Conservation (phyloP, 2,888 invertebrate genomes). For the Acrocyrtus sp. region DNA sequence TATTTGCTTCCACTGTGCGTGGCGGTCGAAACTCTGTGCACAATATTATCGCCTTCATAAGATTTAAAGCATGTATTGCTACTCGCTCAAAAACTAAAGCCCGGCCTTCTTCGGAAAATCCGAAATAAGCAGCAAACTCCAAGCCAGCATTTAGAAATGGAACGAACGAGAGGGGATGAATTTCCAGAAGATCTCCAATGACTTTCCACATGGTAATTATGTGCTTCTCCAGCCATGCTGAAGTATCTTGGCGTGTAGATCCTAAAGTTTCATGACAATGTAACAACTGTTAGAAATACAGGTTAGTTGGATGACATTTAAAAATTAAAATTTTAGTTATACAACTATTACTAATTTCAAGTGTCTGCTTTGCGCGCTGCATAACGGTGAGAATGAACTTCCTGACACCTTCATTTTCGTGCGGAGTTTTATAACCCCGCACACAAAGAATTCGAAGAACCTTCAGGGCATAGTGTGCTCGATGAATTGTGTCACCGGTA, state of each 20-base stretch:
- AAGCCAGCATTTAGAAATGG: constrained; percentile 82
- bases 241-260: constrained; percentile 55
- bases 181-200: constrained; percentile 75
- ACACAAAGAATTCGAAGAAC: constrained; percentile 85
- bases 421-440: constrained; percentile 83
- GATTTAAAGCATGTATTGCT: constrained; percentile 88
- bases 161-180: constrained; percentile 83
- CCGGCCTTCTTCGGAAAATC: constrained; percentile 85
- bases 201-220: constrained; percentile 63
- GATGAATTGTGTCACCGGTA: constrained; percentile 78
- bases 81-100: constrained; percentile 83
- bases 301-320: neutral
- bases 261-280: constrained; percentile 32
- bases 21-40: constrained; percentile 79
- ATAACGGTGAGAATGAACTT: constrained; percentile 83
- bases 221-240: constrained; percentile 60
- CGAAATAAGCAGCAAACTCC: constrained; percentile 85
- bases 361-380: constrained; percentile 78
- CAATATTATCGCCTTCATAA: constrained; percentile 85
- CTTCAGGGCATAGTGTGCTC: constrained; percentile 81
- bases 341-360: constrained; percentile 82
- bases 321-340: neutral
- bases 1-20: constrained; percentile 71
- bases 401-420: constrained; percentile 78
- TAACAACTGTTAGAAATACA: neutral